Conservation (phyloP, 2,888 invertebrate species). For the Drosophila rellima region DNA sequence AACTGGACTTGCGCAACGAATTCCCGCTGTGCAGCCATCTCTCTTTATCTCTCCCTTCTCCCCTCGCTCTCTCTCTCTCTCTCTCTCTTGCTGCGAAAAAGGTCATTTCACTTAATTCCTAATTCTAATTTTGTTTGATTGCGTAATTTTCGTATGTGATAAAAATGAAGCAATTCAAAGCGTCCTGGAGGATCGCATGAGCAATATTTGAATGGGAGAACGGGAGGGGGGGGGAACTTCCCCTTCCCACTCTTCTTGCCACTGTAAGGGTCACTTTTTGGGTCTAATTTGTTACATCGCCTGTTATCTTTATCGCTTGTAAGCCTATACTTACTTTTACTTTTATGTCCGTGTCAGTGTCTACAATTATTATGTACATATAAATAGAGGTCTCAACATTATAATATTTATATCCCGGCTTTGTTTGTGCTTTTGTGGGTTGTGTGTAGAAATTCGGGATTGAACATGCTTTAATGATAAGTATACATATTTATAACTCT, state of each 20-base stretch:
- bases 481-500: not conserved
- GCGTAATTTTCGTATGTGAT: conserved; percentile 65
- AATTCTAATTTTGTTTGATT: conserved; percentile 68
- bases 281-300: conserved; percentile 67
- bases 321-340: conserved; percentile 41
- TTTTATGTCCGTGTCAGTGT: conserved; percentile 32
- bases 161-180: conserved; percentile 62
- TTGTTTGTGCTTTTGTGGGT: not conserved
- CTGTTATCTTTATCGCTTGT: conserved; percentile 65
- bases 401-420: conserved; percentile 29
- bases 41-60: conserved; percentile 17
- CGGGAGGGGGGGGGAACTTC: not conserved
- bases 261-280: conserved; percentile 20
- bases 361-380: conserved; percentile 25
- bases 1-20: conserved; percentile 61
- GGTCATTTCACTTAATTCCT: conserved; percentile 68
- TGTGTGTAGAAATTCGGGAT: not conserved
- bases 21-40: conserved; percentile 61
- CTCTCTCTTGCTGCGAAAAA: conserved; percentile 47
- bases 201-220: conserved; percentile 56
- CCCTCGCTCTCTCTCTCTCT: not conserved
- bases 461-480: no score
- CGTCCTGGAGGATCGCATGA: conserved; percentile 31
- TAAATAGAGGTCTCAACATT: conserved; percentile 36
- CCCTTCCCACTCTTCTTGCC: not conserved